Evolutionary conservation across 2,797 vertebrate species (phyloP), one percentile per base, ranked within the genome.

Genomic region (Rhabdomys pumilio): DNA sequence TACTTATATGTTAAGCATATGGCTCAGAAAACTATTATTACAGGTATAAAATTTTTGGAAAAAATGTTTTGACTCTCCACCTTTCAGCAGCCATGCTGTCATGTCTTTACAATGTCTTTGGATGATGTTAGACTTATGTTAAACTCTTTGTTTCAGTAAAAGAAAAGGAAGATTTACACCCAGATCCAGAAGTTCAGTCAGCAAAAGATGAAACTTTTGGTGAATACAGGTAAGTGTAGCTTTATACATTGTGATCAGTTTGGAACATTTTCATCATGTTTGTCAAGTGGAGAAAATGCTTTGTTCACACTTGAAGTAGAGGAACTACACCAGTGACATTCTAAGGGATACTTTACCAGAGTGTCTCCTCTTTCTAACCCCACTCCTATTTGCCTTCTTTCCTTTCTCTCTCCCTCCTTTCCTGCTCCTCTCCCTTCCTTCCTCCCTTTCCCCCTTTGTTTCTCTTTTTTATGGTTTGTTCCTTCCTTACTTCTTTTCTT

Each of bases 201-300:
- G 99, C 99, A 98, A 99, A 99, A 98, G 99, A 99, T 77, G 99
- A 99, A 99, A 99, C 99, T 38, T 99, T 99, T 98, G 99, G 99
- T 88, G 99, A 99, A 99, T 99, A 99, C 99, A 99, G 99, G 99
- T 99, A 99, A 99, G 98, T 90, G 67, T 89, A 93, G 93, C 14
- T 10, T 94, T 91, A 76, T 83, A 81, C 97, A 67, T 69, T 3
- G 75, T 94, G 73, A 75, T 26, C 44, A 75, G 77, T 93, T 93
- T 90, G 96, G 93, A 96, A 24, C 44, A 55, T 1, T 4, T 82
- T 97, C 73, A 96, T 92, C 29, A 81, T 1, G 9, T 97, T 50
- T 93, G 96, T 97, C 96, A 97, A 75, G 80, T 84, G 92, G 61
- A 93, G 89, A 98, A 95, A 97, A 97, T 79, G 13, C 29, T 92